These are phyloP conservation scores for Oceanites oceanicus DNA, from an alignment of 2,113 vertebrate species.

Conservation along the genomic window DNA sequence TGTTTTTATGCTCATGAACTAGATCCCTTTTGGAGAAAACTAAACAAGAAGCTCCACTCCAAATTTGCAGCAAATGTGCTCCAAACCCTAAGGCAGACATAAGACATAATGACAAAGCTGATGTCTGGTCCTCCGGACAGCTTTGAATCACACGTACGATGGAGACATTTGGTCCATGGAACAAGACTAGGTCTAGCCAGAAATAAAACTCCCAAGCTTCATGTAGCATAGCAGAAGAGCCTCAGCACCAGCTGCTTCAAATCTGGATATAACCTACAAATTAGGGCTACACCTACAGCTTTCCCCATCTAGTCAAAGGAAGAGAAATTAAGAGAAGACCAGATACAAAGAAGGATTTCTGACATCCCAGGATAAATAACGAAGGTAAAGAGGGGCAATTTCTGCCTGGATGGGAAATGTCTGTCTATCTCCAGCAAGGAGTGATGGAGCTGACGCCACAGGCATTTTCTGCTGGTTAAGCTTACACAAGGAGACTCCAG, in stretches of 20 bases:
- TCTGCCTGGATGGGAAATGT: not conserved
- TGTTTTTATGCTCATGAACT: not conserved
- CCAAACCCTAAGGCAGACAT: not conserved
- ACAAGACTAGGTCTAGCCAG: not conserved
- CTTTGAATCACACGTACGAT: accelerated
- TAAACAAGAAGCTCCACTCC: not conserved
- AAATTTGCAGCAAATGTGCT: not conserved
- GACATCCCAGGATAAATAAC: not conserved
- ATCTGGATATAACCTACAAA: not conserved
- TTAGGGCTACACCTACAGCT: not conserved
- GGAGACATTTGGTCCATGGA: not conserved
- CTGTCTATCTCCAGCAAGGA: not conserved
- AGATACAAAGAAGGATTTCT: not conserved
- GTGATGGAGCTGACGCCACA: not conserved
- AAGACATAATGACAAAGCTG: not conserved
- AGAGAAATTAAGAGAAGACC: not conserved
- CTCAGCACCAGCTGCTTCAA: not conserved
- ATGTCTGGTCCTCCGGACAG: not conserved
- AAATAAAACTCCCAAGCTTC: not conserved
- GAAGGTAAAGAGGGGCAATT: not conserved
- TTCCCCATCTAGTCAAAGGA: not conserved
- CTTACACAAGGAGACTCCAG: not conserved
- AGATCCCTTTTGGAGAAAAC: not conserved
- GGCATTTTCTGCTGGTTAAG: not conserved
- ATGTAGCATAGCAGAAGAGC: not conserved